Conservation (phyloP, 2,797 vertebrate genomes). For the Tragopan temminckii region DNA sequence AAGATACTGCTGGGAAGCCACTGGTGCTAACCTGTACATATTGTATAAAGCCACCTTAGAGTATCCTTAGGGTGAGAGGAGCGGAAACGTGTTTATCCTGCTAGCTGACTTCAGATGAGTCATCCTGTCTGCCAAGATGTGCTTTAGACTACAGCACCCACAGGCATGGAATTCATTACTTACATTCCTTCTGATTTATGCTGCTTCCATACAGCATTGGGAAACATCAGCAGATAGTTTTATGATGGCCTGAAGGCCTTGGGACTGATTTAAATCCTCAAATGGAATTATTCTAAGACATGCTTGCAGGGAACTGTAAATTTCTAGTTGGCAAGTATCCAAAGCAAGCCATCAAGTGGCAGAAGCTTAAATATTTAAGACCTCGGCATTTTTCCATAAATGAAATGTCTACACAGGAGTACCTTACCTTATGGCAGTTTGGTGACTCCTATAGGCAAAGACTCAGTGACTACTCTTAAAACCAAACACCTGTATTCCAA, state of each 20-base stretch:
- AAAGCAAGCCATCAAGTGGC: neutral
- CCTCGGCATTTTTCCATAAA: slow-evolving; percentile 1
- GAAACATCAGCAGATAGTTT: slow-evolving; percentile 34
- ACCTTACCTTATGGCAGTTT: neutral
- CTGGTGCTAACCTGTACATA: neutral
- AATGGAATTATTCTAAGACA: neutral
- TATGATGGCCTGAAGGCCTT: slow-evolving; percentile 26
- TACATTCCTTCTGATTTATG: slow-evolving; percentile 60
- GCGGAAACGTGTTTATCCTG: slow-evolving; percentile 12
- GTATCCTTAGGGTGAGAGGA: neutral
- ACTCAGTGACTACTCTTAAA: slow-evolving; percentile 47
- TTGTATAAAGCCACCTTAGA: neutral
- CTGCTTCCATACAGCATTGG: slow-evolving; percentile 66
- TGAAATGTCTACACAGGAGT: neutral
- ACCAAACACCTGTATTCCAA: slow-evolving; percentile 84
- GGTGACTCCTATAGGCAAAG: neutral
- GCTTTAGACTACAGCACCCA: slow-evolving; percentile 47
- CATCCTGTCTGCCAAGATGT: neutral
- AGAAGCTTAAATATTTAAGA: neutral
- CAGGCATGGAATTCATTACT: slow-evolving; percentile 53
- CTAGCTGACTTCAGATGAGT: slow-evolving; percentile 43
- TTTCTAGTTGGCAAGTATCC: neutral
- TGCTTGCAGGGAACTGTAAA: neutral
- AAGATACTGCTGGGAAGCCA: slow-evolving; percentile 11
- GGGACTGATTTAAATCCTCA: neutral